These are phyloP conservation scores for Euphydryas editha DNA, from an alignment of 2,888 invertebrate species.

Conservation along the genomic window DNA sequence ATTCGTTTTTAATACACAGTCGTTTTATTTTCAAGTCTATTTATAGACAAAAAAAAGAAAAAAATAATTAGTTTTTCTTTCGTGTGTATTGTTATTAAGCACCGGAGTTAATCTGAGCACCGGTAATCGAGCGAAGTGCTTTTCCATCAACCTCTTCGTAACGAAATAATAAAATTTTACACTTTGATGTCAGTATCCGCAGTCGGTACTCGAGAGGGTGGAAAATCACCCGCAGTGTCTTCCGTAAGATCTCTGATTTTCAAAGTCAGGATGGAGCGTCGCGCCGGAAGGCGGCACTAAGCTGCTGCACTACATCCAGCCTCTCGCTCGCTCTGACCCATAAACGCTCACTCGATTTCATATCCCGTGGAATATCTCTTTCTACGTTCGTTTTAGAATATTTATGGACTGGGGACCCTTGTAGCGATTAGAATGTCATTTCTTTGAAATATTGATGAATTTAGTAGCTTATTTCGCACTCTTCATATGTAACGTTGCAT, in stretches of 20 bases:
- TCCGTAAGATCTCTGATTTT: slow-evolving; percentile 55
- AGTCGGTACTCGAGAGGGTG: slow-evolving; percentile 60
- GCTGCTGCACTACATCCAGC: slow-evolving; percentile 55
- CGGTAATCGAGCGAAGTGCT: slow-evolving; percentile 49
- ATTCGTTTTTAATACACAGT: not conserved
- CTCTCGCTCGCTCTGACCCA: slow-evolving; percentile 65
- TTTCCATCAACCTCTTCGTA: slow-evolving; percentile 58
- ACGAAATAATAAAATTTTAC: slow-evolving; percentile 71
- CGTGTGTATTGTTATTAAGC: slow-evolving; percentile 10
- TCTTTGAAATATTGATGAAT: slow-evolving; percentile 66
- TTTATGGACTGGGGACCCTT: slow-evolving; percentile 68
- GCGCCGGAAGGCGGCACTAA: slow-evolving; percentile 63
- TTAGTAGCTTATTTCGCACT: slow-evolving; percentile 62
- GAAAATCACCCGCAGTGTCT: slow-evolving; percentile 65
- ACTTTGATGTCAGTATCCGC: slow-evolving; percentile 71
- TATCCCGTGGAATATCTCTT: slow-evolving; percentile 63
- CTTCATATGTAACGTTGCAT: slow-evolving; percentile 68
- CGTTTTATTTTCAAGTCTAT: not conserved
- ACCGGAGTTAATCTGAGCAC: slow-evolving; percentile 60
- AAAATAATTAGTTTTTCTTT: not conserved
- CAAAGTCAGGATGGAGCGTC: slow-evolving; percentile 53
- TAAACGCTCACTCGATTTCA: slow-evolving; percentile 55
- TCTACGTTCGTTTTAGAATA: slow-evolving; percentile 69
- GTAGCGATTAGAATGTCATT: slow-evolving; percentile 75
- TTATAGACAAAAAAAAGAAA: not conserved